These are phyloP conservation scores for Bufo bufo DNA, from an alignment of 2,113 vertebrate species.

Conservation along the genomic window DNA sequence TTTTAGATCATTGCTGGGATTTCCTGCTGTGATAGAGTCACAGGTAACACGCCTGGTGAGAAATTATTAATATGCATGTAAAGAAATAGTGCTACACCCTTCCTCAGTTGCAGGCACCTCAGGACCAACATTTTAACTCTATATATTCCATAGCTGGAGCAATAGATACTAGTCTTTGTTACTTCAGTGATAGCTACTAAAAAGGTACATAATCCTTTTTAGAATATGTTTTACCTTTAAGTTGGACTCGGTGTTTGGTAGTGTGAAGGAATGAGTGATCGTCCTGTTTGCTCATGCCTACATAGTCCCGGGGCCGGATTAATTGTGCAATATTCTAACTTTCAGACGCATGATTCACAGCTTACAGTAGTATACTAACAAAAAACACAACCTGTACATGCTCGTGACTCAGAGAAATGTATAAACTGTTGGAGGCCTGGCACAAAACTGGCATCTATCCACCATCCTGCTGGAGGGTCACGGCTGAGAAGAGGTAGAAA, in stretches of 20 bases:
- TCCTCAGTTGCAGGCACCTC: no score
- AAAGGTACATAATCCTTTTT: no score
- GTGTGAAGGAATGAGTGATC: background rate
- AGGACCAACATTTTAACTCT: no score
- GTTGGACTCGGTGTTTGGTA: background rate
- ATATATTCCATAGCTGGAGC: background rate
- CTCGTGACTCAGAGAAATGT: background rate
- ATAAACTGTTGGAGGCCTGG: background rate
- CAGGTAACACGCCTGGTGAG: no score
- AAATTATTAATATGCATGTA: no score
- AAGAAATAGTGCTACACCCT: no score
- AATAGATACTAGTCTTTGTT: background rate
- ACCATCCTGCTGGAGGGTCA: background rate
- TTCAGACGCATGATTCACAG: slow-evolving; percentile 4
- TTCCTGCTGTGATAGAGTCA: no score
- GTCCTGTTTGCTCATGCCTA: slow-evolving; percentile 22
- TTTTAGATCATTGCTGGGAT: no score
- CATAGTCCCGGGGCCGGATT: background rate
- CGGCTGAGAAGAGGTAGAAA: background rate
- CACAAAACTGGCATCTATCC: background rate
- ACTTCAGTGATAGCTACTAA: background rate
- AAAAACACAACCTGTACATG: background rate
- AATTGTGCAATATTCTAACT: background rate
- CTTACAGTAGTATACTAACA: slow-evolving; percentile 4
- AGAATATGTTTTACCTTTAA: background rate